Conservation (phyloP, 2,797 vertebrate genomes). For the Xerus rutilus region DNA sequence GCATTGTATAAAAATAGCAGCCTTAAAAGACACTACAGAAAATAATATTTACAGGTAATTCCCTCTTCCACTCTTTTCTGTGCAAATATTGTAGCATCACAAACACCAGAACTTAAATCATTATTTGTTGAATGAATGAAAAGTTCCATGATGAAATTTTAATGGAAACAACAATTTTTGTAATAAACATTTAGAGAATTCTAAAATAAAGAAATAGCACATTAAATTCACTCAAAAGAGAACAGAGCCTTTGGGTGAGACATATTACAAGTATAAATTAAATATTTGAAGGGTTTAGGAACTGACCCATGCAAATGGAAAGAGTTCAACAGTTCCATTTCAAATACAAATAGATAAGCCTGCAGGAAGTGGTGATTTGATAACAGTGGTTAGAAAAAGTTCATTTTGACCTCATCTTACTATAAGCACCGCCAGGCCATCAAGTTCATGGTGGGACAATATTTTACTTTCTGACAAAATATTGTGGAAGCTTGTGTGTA, state of each 20-base stretch:
- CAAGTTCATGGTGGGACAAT: not conserved
- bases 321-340: not conserved
- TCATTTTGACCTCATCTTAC: not conserved
- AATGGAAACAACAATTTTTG: slow-evolving; percentile 31
- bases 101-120: not conserved
- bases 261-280: not conserved
- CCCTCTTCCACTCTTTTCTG: not conserved
- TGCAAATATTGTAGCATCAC: not conserved
- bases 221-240: slow-evolving; percentile 32
- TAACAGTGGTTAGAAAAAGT: not conserved
- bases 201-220: slow-evolving; percentile 43
- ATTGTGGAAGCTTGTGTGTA: not conserved
- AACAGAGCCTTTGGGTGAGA: not conserved
- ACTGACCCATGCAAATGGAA: not conserved
- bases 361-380: not conserved
- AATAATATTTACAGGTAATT: not conserved
- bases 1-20: slow-evolving; percentile 3
- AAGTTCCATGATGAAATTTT: not conserved
- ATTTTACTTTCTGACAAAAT: not conserved
- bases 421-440: not conserved
- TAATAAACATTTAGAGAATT: slow-evolving; percentile 44
- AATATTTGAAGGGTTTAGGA: slow-evolving; percentile 59
- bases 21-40: not conserved
- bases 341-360: not conserved
- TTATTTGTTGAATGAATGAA: slow-evolving; percentile 44